Evolutionary conservation across 1,140 invertebrate genomes (phyloP), one percentile per base, ranked within the genome.

Genomic region (Calliphora vicina): DNA sequence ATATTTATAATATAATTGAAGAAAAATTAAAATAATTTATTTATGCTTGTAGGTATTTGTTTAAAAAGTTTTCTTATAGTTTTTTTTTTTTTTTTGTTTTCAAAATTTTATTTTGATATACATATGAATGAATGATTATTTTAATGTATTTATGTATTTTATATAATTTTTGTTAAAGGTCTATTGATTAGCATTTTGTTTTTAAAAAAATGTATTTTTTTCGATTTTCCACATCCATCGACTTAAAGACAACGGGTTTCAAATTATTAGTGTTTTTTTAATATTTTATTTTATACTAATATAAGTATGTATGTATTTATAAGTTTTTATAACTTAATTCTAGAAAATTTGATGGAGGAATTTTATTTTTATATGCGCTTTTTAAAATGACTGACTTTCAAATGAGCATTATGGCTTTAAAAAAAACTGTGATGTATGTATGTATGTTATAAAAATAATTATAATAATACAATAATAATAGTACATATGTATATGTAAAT

Each of bases 41-140:
- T 25, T 67, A 67, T 67, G n/a, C 9, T 23, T 67, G n/a, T 57
- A 57, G 50, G 50, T 57, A 57, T 67, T 20, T 67, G 17, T 67
- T 67, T 67, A 67, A 67, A 67, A 25, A 76, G 20, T 29, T 76
- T n/a, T 15, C 43, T 13, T 78, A 43, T 78, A 43, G 23, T 80
- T 42, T 20, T 17, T 42, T 76, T 82, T 26, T 42, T 81, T 81
- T 80, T 80, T 83, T 82, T 35, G 29, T 82, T 72, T 71, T 82
- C 81, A 82, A 82, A 82, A 82, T 82, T 82, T 26, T 43, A 82
- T 82, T 82, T 82, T 82, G 81, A 82, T 73, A 82, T 73, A 73
- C 80, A 81, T 81, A 81, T 81, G 80, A 29, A 81, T 81, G 35
- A 78, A 78, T 43, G 45, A 50, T 81, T 71, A 35, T 25, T 57